A percentile compares a stretch with the other conserved stretches of the same genome.
phyloP scores from a whole-genome alignment of 2,797 vertebrate species.

The Amniataba percoides region DNA sequence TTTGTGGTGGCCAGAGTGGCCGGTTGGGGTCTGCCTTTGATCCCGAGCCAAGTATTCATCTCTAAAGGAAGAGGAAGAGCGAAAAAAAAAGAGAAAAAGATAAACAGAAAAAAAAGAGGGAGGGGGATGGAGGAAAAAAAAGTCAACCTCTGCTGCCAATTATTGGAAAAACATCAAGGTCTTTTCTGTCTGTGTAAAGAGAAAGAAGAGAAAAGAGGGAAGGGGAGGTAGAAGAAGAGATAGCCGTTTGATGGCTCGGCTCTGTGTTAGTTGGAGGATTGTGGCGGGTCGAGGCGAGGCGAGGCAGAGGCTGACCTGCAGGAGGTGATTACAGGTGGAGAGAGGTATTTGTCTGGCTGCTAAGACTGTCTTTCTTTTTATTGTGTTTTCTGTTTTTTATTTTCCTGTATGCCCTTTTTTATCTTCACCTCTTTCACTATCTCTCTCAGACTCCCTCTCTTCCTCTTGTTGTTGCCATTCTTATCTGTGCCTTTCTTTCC shows the following conservation, averaged over 20 bases:
- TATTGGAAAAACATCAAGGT: slow-evolving; percentile 95
- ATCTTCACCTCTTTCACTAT: slow-evolving; percentile 49
- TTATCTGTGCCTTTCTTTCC: slow-evolving; percentile 60
- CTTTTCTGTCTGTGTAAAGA: slow-evolving; percentile 80
- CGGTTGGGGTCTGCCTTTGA: slow-evolving; percentile 90
- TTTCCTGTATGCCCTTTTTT: slow-evolving; percentile 23
- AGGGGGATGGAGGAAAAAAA: slow-evolving; percentile 45
- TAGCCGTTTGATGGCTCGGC: slow-evolving; percentile 70
- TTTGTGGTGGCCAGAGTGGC: slow-evolving; percentile 90
- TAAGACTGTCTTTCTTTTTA: slow-evolving; percentile 35
- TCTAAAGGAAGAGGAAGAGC: slow-evolving; percentile 89
- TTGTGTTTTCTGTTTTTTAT: slow-evolving; percentile 16
- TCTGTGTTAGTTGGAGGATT: slow-evolving; percentile 72
- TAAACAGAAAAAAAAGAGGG: slow-evolving; percentile 49
- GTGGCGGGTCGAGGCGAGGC: slow-evolving; percentile 47
- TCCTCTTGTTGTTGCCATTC: slow-evolving; percentile 40
- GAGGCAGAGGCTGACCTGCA: slow-evolving; percentile 71
- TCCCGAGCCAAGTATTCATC: slow-evolving; percentile 95
- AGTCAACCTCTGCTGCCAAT: slow-evolving; percentile 93
- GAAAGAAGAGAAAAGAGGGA: slow-evolving; percentile 65
- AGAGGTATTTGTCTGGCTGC: slow-evolving; percentile 61
- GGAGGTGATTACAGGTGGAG: slow-evolving; percentile 78
- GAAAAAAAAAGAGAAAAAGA: slow-evolving; percentile 60
- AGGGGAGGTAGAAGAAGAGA: slow-evolving; percentile 57
- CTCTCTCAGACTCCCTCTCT: slow-evolving; percentile 48